Conservation (phyloP, 2,888 invertebrate species). For the Theretra japonica region DNA sequence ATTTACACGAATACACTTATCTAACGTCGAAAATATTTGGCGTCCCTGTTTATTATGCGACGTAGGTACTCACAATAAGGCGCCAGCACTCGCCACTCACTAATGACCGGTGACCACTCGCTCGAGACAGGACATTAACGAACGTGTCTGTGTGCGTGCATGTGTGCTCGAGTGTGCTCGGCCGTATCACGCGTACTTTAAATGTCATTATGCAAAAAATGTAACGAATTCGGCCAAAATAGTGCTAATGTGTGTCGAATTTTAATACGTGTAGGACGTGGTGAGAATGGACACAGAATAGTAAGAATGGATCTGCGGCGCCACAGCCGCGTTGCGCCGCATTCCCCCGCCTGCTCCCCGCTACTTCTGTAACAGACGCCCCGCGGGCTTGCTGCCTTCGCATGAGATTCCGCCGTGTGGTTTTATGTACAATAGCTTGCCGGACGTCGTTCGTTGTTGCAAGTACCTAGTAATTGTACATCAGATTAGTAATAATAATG, state of each 20-base stretch:
- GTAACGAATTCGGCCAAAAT: background rate
- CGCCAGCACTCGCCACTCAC: conserved; percentile 5
- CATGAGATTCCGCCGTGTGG: too few species aligned
- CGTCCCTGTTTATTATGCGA: background rate
- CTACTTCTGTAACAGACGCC: too few species aligned
- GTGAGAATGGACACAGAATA: too few species aligned
- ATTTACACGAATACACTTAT: too few species aligned
- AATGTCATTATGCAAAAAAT: conserved; percentile 2
- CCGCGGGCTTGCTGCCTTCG: too few species aligned
- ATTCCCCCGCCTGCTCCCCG: too few species aligned
- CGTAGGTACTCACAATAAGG: background rate
- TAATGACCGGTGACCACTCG: background rate
- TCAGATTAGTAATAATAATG: too few species aligned
- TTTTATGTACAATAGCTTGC: too few species aligned
- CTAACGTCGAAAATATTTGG: background rate
- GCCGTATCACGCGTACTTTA: background rate
- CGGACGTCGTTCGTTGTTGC: too few species aligned
- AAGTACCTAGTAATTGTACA: too few species aligned
- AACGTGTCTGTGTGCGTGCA: background rate
- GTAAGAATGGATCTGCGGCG: too few species aligned
- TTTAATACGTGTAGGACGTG: background rate
- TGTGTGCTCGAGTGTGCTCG: background rate
- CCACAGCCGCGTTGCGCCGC: too few species aligned
- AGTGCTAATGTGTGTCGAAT: background rate
- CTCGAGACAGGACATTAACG: background rate